Evolutionary conservation across 2,888 invertebrate genomes (phyloP), one percentile per base, ranked within the genome.

Genomic region (Epirrhoe tristata): DNA sequence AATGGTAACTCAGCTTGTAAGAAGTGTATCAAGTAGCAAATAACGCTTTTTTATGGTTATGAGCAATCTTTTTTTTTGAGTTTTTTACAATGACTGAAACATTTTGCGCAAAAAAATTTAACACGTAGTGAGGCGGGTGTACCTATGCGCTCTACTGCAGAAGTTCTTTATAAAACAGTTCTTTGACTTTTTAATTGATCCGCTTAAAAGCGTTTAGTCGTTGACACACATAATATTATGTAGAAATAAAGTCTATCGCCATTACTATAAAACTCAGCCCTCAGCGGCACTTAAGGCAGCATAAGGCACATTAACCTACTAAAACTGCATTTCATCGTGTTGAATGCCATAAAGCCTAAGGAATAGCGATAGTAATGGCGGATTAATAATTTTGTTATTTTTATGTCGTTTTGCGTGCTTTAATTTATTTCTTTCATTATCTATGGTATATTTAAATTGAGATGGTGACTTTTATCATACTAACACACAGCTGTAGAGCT

Each of bases 251-350:
- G 14, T 16, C 48, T 14, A 48, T 14, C 16, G 7, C 14, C 48
- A 16, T 48, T 14, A 48, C 6, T 48, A 16, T 16, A 5, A 48
- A 48, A 14, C 7, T 58, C 50, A 58, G 57, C 32, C 4, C 48
- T 50, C 16, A 50, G 46, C 16, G 31, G 55, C 8, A 17, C 43
- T 39, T 36, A 34, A 55, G 48, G 32, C 24, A 39, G 31, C 24
- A 51, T 51, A 51, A 17, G 24, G 39, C 43, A 34, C 39, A 59
- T 59, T 32, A 53, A 58, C 39, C 48, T 53, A 56, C 60, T 17
- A 51, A 60, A 60, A 46, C 32, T 32, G 32, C 46, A 32, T 36
- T 32, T 50, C 58, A 6, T 34, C 48, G 39, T 36, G 53, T 43
- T 10, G 46, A 56, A 51, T 34, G 43, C 46, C 46, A 61, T 34